These are phyloP conservation scores for mouse (Mus musculus) DNA, from an alignment of 2,113 vertebrate genomes.

Conservation along the genomic window GRCm39 chr7:33660001-33660500, in stretches of 20 bases:
- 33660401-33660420: neutral
- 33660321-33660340: too few relatives aligned
- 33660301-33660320: too few relatives aligned
- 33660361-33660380: rapidly evolving
- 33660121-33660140: neutral
- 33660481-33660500: neutral
- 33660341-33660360: neutral
- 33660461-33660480: neutral
- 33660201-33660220: too few relatives aligned
- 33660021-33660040: neutral
- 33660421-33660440: neutral
- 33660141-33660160: neutral
- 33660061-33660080: neutral
- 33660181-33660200: neutral
- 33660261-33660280: neutral
- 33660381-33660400: neutral
- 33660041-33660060: neutral
- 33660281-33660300: neutral
- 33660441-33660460: neutral
- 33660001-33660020: neutral
- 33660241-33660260: neutral
- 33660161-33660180: neutral
- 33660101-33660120: neutral
- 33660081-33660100: neutral
- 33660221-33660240: neutral